Evolutionary conservation across 2,888 invertebrate genomes (phyloP).

Genomic region (Danaus chrysippus): DNA sequence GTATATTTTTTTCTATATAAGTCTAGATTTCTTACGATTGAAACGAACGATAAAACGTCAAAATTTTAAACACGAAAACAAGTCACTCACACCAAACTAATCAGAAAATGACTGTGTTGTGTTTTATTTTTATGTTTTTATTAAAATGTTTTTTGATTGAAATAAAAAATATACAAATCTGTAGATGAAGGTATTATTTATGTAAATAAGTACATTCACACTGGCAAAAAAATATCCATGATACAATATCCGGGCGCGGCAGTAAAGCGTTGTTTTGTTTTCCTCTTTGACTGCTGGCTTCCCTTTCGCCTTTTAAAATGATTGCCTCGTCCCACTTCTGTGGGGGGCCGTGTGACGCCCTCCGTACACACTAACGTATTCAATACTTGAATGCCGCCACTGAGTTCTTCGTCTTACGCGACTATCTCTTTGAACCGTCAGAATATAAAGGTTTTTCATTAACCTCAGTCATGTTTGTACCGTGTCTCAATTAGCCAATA

Average conservation of each 20-base stretch:
- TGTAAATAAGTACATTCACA: no score
- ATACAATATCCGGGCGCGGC: constrained; percentile 11
- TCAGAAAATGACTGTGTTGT: no score
- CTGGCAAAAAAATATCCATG: constrained; percentile 10
- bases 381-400: constrained; percentile 16
- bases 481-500: neutral
- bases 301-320: constrained; percentile 38
- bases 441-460: constrained; percentile 1
- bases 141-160: no score
- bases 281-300: constrained; percentile 5
- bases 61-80: no score
- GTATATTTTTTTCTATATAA: no score
- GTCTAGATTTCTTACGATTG: no score
- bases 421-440: constrained; percentile 6
- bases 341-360: constrained; percentile 37
- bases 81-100: no score
- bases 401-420: constrained; percentile 7
- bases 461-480: neutral
- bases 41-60: no score
- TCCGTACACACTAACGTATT: constrained; percentile 12
- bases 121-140: no score
- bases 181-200: no score
- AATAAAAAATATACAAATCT: no score
- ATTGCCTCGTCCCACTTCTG: constrained; percentile 44
- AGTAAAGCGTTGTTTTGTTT: constrained; percentile 11